Base-by-base conservation (phyloP, 2,797 vertebrate genomes). In the Anolis apletophallus region DNA sequence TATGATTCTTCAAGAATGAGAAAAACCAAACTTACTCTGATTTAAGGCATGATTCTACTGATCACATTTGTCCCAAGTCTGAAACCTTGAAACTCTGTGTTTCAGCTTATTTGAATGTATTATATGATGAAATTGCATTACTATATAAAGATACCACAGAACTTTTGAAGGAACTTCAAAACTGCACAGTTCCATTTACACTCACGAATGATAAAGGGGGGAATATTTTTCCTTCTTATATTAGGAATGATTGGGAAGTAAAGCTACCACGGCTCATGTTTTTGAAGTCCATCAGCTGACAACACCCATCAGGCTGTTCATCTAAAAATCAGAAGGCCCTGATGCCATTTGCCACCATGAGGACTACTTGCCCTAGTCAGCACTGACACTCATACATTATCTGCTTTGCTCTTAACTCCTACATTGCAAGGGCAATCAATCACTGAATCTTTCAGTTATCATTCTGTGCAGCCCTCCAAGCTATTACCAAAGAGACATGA, bases 361-460 rank as follows among this genome's bases (percentile, higher is more conserved):
- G 55, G 89, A 91, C 85, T 83, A 88, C 73, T 90, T 87, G 92
- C 79, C 86, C 90, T 93, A 64, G 90, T 93, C 90, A 93, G 88
- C 59, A 84, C 64, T 83, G 76, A 92, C 50, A 86, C 64, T 89
- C 91, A 85, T 87, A 87, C 84, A 88, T 79, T 93, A 88, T 89
- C 83, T 89, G 90, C 86, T 93, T 93, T 84, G 90, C 87, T 91
- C 92, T 88, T 93, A 89, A 89, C 86, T 94, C 91, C 80, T 92
- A 85, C 79, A 84, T 93, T 86, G 84, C 91, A 90, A 95, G 80
- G 93, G 92, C 91, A 95, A 96, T 95, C 95, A 93, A 95, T 95
- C 93, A 95, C 85, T 90, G 92, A 93, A 96, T 94, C 90, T 93
- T 92, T 36, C 12, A 94, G 90, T 89, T 82, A 92, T 91, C 90